Conservation (phyloP, 2,113 vertebrate genomes). For the Solea solea region DNA sequence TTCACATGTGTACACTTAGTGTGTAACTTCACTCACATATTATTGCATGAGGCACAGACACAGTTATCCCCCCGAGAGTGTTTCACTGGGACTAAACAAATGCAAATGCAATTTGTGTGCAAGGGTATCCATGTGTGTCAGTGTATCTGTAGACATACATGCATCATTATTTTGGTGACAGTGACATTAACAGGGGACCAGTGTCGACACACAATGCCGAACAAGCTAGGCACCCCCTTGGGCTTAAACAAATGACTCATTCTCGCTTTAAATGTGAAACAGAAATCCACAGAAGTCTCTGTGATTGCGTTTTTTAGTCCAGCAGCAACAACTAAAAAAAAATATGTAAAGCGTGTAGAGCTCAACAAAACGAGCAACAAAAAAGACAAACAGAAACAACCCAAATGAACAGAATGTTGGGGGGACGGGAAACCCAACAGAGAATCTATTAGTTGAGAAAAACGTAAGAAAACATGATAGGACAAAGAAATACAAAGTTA, state of each 20-base stretch:
- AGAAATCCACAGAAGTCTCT: slow-evolving; percentile 40
- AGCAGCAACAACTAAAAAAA: slow-evolving; percentile 19
- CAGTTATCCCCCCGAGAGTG: slow-evolving; percentile 13
- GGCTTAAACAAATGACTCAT: slow-evolving; percentile 71
- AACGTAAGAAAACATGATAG: slow-evolving; percentile 11
- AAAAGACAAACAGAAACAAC: slow-evolving; percentile 41
- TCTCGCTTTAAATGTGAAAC: slow-evolving; percentile 56
- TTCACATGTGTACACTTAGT: slow-evolving; percentile 28
- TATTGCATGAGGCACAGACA: background rate
- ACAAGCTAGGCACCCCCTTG: slow-evolving; percentile 62
- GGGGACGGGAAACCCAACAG: slow-evolving; percentile 23
- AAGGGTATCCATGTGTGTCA: slow-evolving; percentile 7
- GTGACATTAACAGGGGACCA: slow-evolving; percentile 64
- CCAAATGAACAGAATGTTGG: too few species aligned
- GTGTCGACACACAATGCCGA: slow-evolving; percentile 60
- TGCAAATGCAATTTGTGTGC: slow-evolving; percentile 13
- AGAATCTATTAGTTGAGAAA: slow-evolving; percentile 19
- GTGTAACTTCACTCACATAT: slow-evolving; percentile 22
- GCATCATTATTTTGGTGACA: slow-evolving; percentile 58
- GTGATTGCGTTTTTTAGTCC: slow-evolving; percentile 55
- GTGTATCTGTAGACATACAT: slow-evolving; percentile 49
- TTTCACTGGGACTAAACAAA: slow-evolving; percentile 22
- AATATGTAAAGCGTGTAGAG: background rate
- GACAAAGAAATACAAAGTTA: slow-evolving; percentile 10
- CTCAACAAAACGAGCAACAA: slow-evolving; percentile 2